A percentile compares a stretch with the other conserved stretches of the same genome.
Evolutionary conservation across 2,113 vertebrate species (phyloP).

Genomic region (Onychostruthus taczanowskii): DNA sequence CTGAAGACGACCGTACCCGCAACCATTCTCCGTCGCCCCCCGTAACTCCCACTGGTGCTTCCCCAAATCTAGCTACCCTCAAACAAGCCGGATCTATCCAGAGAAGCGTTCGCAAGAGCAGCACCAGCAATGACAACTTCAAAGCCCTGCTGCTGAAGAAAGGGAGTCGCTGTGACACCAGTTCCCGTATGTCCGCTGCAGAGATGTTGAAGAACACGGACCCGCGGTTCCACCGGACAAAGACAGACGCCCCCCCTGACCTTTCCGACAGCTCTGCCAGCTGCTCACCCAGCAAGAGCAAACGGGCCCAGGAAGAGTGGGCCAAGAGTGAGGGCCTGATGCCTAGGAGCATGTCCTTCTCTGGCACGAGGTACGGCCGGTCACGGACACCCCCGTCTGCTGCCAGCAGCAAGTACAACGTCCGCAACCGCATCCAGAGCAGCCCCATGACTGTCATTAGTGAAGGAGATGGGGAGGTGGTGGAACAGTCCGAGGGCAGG

Average conservation of each 20-base stretch:
- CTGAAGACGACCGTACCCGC: constrained; percentile 85
- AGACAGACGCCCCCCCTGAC: constrained; percentile 70
- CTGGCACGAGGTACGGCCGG: constrained; percentile 83
- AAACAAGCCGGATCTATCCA: constrained; percentile 89
- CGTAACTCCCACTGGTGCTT: constrained; percentile 81
- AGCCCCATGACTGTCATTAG: constrained; percentile 98
- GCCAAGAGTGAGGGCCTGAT: constrained; percentile 82
- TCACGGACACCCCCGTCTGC: constrained; percentile 92
- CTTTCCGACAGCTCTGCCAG: constrained; percentile 67
- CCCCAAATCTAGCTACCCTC: constrained; percentile 72
- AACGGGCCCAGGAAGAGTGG: constrained; percentile 86
- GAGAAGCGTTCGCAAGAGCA: constrained; percentile 88
- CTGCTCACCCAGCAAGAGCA: constrained; percentile 75
- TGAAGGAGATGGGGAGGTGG: constrained; percentile 88
- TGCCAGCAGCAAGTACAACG: constrained; percentile 94
- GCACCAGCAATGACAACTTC: constrained; percentile 96
- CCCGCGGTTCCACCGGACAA: constrained; percentile 84
- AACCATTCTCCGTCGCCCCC: constrained; percentile 86
- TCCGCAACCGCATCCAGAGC: constrained; percentile 91
- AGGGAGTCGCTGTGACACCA: constrained; percentile 88
- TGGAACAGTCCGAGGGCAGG: constrained; percentile 74
- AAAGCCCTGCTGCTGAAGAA: constrained; percentile 98
- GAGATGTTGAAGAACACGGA: constrained; percentile 95
- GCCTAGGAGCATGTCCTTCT: constrained; percentile 80
- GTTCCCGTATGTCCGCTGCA: constrained; percentile 91